Base-by-base conservation (phyloP, 2,113 vertebrate genomes). In the Spea multiplicata region DNA sequence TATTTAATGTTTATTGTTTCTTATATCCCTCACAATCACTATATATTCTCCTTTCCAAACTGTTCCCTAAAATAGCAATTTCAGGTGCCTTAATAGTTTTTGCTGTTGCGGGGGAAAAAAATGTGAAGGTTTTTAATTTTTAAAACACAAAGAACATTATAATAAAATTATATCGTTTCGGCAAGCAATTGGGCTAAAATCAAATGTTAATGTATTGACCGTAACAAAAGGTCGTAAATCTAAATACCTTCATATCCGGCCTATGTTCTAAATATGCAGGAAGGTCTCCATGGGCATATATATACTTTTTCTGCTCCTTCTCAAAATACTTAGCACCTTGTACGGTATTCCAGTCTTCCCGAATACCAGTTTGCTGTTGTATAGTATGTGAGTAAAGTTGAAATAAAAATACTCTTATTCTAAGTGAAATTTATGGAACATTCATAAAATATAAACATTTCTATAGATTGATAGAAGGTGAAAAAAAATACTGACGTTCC, bases 1-100 rank as follows among this genome's bases (percentile, higher is more conserved):
- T 80, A 80, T 74, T 66, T 80, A 68, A 80, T 79, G 77, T 66
- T 79, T 80, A 73, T 80, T 80, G 65, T 73, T 73, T 47, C 65
- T 66, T 48, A 74, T 80, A 74, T 80, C 65, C 64, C 62, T 71
- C 71, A n/a, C 61, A 73, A 66, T 71, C 70, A 73, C 50, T 71
- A 8, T 80, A 74, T 74, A 61, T 64, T 80, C 65, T 47, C 45
- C 65, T 61, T 68, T 59, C 17, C 68, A 61, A 74, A 67, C 78
- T 61, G 78, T 65, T 68, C 65, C 68, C 68, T 67, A 61, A 72
- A 74, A 61, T 80, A 74, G 65, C 68, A 46, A 62, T 80, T 67
- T 80, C 78, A 80, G 78, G 71, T 74, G 78, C 71, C 66, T 67
- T 74, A 80, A 74, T 74, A 80, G 49, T 57, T 80, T 73, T 80